Evolutionary conservation across 2,797 vertebrate genomes (phyloP).

Genomic region (Harpagifer antarcticus): DNA sequence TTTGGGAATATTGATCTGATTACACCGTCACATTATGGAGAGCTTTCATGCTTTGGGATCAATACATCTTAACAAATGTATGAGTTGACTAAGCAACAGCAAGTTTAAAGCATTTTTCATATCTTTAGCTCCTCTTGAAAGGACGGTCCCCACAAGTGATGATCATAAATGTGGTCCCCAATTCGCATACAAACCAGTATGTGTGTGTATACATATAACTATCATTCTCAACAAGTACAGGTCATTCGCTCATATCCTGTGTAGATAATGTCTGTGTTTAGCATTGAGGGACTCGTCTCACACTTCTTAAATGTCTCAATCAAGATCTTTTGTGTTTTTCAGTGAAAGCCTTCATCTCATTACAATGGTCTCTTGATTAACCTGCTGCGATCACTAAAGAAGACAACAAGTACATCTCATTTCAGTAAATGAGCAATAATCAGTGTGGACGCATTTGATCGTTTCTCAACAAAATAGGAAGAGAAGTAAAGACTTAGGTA

Average conservation of each 20-base stretch:
- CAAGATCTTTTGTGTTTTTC: neutral
- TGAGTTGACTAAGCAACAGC: no score
- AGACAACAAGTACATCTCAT: neutral
- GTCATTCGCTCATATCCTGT: neutral
- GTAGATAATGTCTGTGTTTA: neutral
- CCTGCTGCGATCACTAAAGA: slow-evolving; percentile 2
- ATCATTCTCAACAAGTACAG: no score
- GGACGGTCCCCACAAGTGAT: no score
- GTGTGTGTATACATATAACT: no score
- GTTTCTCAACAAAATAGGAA: neutral
- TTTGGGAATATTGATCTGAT: no score
- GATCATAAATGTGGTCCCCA: no score
- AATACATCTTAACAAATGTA: no score
- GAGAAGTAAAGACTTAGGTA: neutral
- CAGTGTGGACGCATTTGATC: neutral
- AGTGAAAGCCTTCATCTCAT: slow-evolving; percentile 3
- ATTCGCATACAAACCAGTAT: no score
- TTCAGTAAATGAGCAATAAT: slow-evolving; percentile 1
- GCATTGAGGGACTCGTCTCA: neutral
- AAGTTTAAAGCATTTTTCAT: no score
- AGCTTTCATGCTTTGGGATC: no score
- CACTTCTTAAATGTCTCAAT: slow-evolving; percentile 5
- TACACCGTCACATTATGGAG: no score
- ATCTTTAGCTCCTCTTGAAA: no score
- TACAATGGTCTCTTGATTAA: slow-evolving; percentile 21